A percentile compares a stretch with the other conserved stretches of the same genome.
phyloP scores from a whole-genome alignment of 1,140 invertebrate species.

The Bathynomus jamesi region DNA sequence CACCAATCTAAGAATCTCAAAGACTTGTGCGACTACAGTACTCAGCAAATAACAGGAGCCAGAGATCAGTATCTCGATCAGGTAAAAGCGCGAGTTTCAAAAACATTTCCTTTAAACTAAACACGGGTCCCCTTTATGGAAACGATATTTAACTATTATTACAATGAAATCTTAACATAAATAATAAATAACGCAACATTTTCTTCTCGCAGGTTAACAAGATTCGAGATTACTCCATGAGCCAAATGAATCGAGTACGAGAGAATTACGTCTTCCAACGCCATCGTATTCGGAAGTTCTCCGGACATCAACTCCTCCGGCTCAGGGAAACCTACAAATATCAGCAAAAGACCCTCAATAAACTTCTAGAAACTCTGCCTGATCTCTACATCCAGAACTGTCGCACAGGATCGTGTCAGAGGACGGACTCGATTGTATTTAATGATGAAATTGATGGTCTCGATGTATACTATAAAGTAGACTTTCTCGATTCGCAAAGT shows the following conservation, averaged over 20 bases:
- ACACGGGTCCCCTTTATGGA: too few relatives aligned
- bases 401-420: conserved; percentile 71
- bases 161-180: neutral
- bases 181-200: neutral
- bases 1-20: conserved; percentile 75
- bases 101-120: too few relatives aligned
- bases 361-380: conserved; percentile 88
- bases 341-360: conserved; percentile 87
- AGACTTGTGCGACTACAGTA: conserved; percentile 83
- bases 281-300: conserved; percentile 88
- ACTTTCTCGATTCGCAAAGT: conserved; percentile 28
- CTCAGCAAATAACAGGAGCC: conserved; percentile 68
- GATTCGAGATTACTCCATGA: conserved; percentile 79
- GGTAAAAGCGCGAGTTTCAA: conserved; percentile 49
- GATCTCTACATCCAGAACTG: conserved; percentile 87
- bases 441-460: conserved; percentile 42
- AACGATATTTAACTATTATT: too few relatives aligned
- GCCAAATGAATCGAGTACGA: conserved; percentile 81
- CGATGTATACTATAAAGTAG: conserved; percentile 39
- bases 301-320: conserved; percentile 76
- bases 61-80: conserved; percentile 87
- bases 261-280: conserved; percentile 93
- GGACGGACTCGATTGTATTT: conserved; percentile 59
- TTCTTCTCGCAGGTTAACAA: conserved; percentile 45
- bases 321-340: conserved; percentile 88